phyloP scores from a whole-genome alignment of 2,888 invertebrate genomes.

The Tricholauxania praeusta region DNA sequence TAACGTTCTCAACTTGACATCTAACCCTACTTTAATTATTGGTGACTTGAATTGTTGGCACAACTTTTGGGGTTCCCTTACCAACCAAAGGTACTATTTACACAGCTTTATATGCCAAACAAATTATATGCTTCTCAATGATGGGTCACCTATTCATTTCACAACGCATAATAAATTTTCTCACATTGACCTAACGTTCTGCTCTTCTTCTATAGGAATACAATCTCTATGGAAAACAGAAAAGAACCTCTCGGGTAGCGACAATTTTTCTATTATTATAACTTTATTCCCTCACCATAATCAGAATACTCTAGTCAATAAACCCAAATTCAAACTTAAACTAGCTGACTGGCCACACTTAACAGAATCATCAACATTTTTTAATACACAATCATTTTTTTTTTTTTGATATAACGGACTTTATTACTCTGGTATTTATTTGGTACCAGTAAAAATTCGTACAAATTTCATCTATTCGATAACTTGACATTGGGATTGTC shows the following conservation, averaged over 20 bases:
- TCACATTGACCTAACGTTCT: slow-evolving; percentile 42
- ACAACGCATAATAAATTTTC: slow-evolving; percentile 42
- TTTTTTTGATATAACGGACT: too few species aligned
- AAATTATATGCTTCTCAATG: slow-evolving; percentile 26
- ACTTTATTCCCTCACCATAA: background rate
- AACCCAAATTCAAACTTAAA: slow-evolving; percentile 22
- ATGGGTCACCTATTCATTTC: slow-evolving; percentile 38
- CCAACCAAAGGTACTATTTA: slow-evolving; percentile 23
- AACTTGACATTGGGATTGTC: too few species aligned
- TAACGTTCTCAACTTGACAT: slow-evolving; percentile 3
- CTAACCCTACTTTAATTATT: slow-evolving; percentile 13
- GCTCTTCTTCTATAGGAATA: slow-evolving; percentile 22
- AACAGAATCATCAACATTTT: background rate
- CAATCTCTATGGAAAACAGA: slow-evolving; percentile 10
- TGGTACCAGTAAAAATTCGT: too few species aligned
- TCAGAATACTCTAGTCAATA: background rate
- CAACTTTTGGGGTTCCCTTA: slow-evolving; percentile 23
- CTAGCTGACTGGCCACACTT: slow-evolving; percentile 19
- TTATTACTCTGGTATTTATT: too few species aligned
- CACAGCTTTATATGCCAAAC: slow-evolving; percentile 21
- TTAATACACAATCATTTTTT: background rate
- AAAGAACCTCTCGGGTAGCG: slow-evolving; percentile 29
- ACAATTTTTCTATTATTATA: slow-evolving; percentile 35
- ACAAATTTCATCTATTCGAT: too few species aligned
- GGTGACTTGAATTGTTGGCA: slow-evolving; percentile 38